Evolutionary conservation across 2,797 vertebrate genomes (phyloP).

Genomic region (Pterois miles): DNA sequence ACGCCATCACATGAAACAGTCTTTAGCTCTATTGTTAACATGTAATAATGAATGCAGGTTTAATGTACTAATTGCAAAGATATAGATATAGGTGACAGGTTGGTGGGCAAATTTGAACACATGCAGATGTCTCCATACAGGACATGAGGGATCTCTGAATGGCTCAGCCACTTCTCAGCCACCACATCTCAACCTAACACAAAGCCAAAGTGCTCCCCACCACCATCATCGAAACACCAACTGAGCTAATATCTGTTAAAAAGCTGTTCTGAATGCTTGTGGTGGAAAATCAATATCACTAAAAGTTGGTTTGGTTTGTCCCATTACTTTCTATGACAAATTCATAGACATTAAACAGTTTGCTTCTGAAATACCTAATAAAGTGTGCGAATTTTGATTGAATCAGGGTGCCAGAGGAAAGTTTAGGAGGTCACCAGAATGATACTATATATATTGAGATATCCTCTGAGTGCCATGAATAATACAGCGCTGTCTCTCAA

Average conservation of each 20-base stretch:
- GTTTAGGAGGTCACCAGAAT: too few species aligned
- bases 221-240: too few species aligned
- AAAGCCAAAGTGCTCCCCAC: too few species aligned
- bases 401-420: neutral
- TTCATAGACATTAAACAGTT: neutral
- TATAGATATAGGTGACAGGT: accelerated
- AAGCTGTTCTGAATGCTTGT: neutral
- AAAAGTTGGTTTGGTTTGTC: neutral
- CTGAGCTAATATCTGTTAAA: too few species aligned
- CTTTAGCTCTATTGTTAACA: neutral
- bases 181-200: neutral
- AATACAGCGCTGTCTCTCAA: too few species aligned
- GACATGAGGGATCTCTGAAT: neutral
- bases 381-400: neutral
- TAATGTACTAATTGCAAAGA: neutral
- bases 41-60: neutral
- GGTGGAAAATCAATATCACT: neutral
- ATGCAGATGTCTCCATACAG: neutral
- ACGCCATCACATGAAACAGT: neutral
- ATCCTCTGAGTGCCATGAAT: too few species aligned
- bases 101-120: neutral
- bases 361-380: neutral
- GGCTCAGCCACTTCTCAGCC: neutral
- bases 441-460: too few species aligned
- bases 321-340: neutral